phyloP scores from a whole-genome alignment of 2,797 vertebrate genomes.

The Chelon auratus region DNA sequence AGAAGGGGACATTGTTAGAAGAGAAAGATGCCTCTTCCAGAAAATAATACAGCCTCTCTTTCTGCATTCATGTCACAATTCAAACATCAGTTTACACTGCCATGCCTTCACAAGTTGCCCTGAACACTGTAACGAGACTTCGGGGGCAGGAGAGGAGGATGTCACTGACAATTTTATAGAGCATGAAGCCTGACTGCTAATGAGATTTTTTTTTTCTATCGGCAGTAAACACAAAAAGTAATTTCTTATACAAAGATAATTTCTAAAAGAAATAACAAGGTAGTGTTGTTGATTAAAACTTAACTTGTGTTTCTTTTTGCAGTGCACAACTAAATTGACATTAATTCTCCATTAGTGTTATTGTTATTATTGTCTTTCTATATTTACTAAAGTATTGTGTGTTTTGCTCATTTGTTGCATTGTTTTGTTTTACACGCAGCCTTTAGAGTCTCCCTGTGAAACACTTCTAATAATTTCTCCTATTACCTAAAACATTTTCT shows the following conservation, averaged over 20 bases:
- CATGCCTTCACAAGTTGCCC: conserved; percentile 64
- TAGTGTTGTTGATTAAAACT: conserved; percentile 21
- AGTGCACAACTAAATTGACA: not conserved
- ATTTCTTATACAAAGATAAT: conserved; percentile 43
- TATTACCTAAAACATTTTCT: conserved; percentile 11
- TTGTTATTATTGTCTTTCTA: not conserved
- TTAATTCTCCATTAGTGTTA: conserved; percentile 18
- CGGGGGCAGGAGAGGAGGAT: conserved; percentile 62
- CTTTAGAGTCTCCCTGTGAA: conserved; percentile 6
- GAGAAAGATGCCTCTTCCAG: conserved; percentile 50
- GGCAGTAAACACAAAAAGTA: conserved; percentile 41
- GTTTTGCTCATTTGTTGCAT: conserved; percentile 7
- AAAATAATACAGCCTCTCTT: conserved; percentile 47
- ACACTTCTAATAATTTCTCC: conserved; percentile 13
- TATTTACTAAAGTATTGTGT: not conserved
- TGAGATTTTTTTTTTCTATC: conserved; percentile 42
- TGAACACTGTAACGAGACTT: conserved; percentile 74
- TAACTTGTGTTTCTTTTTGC: conserved; percentile 14
- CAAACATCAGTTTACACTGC: conserved; percentile 67
- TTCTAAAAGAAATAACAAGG: not conserved
- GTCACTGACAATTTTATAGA: conserved; percentile 65
- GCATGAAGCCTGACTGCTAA: conserved; percentile 62
- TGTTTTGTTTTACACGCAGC: conserved; percentile 20
- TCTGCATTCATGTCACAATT: conserved; percentile 71
- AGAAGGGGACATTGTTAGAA: conserved; percentile 58